Percentiles rank a stretch among this genome's conserved stretches.
Conservation (phyloP, 2,888 invertebrate genomes). For the Spatulosminthurus flaviceps region DNA sequence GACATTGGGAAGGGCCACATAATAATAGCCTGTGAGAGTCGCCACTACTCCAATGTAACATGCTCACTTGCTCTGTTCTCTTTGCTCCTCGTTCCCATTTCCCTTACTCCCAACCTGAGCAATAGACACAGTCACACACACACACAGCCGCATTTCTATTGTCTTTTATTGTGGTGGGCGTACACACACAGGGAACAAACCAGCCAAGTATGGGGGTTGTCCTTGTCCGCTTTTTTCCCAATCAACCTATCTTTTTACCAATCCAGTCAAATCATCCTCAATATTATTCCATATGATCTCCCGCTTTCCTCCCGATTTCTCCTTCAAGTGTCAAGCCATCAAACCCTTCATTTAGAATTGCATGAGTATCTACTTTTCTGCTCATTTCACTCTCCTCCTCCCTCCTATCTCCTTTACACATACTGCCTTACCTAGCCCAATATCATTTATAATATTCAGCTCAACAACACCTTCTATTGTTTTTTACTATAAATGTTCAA, state of each 20-base stretch:
- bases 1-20: not conserved
- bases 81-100: not conserved
- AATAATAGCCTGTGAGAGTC: not conserved
- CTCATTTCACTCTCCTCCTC: not conserved
- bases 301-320: not conserved
- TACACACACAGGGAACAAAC: constrained; percentile 30
- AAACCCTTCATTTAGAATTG: constrained; percentile 1
- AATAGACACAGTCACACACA: too few species aligned
- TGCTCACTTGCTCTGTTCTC: not conserved
- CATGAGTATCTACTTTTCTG: not conserved
- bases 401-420: not conserved
- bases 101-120: not conserved
- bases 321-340: not conserved
- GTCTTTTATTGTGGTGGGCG: constrained; percentile 48
- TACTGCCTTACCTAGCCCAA: too few species aligned
- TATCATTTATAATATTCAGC: too few species aligned
- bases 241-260: constrained; percentile 45
- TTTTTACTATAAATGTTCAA: too few species aligned
- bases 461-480: too few species aligned
- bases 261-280: constrained; percentile 38
- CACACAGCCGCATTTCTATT: constrained; percentile 36
- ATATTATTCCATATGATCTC: constrained; percentile 31
- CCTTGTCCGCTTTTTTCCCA: constrained; percentile 40
- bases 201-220: constrained; percentile 38
- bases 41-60: not conserved